Evolutionary conservation across 2,113 vertebrate species (phyloP), one percentile per base, ranked within the genome.

Genomic region (Saimiri boliviensis): DNA sequence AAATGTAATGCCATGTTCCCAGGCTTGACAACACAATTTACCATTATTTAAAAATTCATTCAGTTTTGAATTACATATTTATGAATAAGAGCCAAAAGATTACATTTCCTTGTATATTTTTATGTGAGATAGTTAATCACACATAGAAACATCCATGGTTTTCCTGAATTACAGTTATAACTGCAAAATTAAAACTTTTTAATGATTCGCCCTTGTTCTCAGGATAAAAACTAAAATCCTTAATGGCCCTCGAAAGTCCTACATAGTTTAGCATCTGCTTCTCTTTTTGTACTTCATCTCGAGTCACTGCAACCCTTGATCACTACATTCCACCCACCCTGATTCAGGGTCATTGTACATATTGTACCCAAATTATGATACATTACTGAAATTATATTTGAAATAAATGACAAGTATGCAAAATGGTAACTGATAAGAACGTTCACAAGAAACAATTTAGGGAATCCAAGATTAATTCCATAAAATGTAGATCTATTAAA

Each of bases 371-470:
- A 91, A 77, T 88, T 80, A 91, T 82, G 68, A 40, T 73, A 94
- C 66, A 68, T 89, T 85, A 32, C 56, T 52, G 6, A 85, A 86
- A 73, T 74, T 25, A 96, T 81, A 89, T 83, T 95, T 92, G 58
- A 86, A 95, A 63, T 76, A 52, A 91, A 88, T 66, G 88, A 52
- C 90, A 86, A 87, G n/a, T 91, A 45, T 79, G 86, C 79, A 83
- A 66, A 95, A 92, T 89, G 37, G 82, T 30, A 91, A 89, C 90
- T 42, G 73, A 83, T 89, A 86, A 86, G 30, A 76, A 88, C 56
- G 27, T 21, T 93, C 37, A 93, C 54, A 86, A 87, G 5, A 52
- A 76, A 60, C 16, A 63, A 66, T 82, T 93, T 92, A 40, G 86
- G 89, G 23, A 71, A 89, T 73, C 42, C 23, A 86, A 82, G 35